phyloP scores from a whole-genome alignment of 2,797 vertebrate genomes.

The Botia almorhae region DNA sequence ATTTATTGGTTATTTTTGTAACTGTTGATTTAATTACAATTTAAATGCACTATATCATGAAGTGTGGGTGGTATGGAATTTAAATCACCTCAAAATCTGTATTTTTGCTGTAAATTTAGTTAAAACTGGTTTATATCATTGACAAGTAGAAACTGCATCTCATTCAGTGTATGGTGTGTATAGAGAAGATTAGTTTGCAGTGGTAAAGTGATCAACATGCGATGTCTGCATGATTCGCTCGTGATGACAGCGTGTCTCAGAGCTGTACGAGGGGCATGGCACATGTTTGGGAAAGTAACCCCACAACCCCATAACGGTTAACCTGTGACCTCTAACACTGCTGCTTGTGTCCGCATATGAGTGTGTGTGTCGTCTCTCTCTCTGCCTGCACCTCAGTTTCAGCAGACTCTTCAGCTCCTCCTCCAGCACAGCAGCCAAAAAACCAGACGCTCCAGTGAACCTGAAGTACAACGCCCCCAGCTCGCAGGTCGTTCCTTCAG shows the following conservation, averaged over 20 bases:
- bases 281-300: constrained; percentile 54
- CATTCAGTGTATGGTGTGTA: background rate
- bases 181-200: constrained; percentile 1
- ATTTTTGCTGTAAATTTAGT: background rate
- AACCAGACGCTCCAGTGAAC: constrained; percentile 92
- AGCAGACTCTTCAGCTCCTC: constrained; percentile 97
- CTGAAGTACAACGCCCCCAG: constrained; percentile 97
- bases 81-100: background rate
- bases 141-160: background rate
- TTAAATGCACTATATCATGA: background rate
- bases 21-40: background rate
- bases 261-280: constrained; percentile 59
- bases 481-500: constrained; percentile 91
- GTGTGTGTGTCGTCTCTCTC: constrained; percentile 63
- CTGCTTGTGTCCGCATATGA: constrained; percentile 74
- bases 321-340: constrained; percentile 64
- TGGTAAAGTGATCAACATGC: constrained; percentile 16
- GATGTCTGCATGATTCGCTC: constrained; percentile 16
- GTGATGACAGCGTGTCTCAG: constrained; percentile 15
- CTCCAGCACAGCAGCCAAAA: constrained; percentile 84
- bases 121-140: background rate
- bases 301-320: constrained; percentile 54
- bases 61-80: background rate
- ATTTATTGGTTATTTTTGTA: background rate
- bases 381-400: constrained; percentile 81